Conservation (phyloP, 2,113 vertebrate genomes). For the Notechis scutatus region DNA sequence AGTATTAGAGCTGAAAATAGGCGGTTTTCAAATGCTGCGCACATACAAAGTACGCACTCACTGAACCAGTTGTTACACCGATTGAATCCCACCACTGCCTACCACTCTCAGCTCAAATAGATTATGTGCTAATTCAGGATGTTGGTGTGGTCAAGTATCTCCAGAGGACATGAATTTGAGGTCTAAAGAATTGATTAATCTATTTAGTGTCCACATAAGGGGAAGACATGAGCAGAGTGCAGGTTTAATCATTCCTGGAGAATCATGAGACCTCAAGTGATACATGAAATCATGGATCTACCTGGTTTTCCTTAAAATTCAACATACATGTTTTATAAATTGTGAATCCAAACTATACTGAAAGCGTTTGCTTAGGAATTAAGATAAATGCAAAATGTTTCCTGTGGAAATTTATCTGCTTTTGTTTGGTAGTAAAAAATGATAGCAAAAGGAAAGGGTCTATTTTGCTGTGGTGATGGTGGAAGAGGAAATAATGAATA, state of each 20-base stretch:
- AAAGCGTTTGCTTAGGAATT: background rate
- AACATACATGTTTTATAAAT: background rate
- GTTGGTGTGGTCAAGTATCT: background rate
- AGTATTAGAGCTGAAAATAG: too few relatives aligned
- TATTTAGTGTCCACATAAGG: background rate
- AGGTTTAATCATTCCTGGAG: background rate
- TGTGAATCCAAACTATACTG: background rate
- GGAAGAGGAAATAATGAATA: constrained; percentile 23
- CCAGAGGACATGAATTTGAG: background rate
- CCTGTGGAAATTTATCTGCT: background rate
- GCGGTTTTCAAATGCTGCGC: too few relatives aligned
- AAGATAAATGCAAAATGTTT: background rate
- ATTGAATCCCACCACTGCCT: too few relatives aligned
- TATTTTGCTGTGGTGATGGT: background rate
- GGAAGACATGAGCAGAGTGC: background rate
- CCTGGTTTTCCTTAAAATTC: background rate
- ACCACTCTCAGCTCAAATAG: background rate
- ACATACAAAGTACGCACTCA: too few relatives aligned
- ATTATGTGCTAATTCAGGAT: background rate
- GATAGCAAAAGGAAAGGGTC: background rate
- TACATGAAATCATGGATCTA: background rate
- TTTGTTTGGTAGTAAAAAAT: constrained; percentile 15
- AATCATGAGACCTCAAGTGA: background rate
- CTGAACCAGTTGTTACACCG: too few relatives aligned
- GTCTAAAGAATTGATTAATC: background rate